These are phyloP conservation scores for Megalopta genalis DNA, from an alignment of 1,140 invertebrate species.

Conservation along the genomic window DNA sequence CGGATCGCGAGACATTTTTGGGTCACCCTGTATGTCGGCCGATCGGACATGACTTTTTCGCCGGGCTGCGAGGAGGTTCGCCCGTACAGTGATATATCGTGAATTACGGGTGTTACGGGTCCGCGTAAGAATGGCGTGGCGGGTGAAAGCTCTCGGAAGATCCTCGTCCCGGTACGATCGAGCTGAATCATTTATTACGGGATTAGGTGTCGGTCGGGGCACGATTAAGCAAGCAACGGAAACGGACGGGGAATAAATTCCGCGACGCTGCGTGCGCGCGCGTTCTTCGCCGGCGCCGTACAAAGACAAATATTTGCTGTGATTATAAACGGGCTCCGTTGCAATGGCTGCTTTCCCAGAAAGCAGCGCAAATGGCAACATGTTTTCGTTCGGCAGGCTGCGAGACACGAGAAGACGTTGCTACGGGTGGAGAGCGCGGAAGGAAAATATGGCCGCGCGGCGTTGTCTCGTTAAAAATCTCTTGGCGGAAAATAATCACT, in stretches of 20 bases:
- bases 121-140: background rate
- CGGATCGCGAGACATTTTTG: too few relatives aligned
- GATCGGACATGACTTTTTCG: background rate
- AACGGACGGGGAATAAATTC: conserved; percentile 11
- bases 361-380: conserved; percentile 3
- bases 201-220: background rate
- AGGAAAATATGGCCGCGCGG: background rate
- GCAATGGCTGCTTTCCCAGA: background rate
- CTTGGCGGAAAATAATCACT: conserved; percentile 25
- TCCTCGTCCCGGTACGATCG: background rate
- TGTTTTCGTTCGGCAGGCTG: background rate
- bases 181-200: background rate
- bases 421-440: background rate
- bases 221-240: conserved; percentile 10
- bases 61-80: too few relatives aligned
- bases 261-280: background rate
- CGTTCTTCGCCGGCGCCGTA: too few relatives aligned
- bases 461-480: conserved; percentile 32
- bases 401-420: conserved; percentile 5
- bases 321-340: conserved; percentile 12
- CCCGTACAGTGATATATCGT: background rate
- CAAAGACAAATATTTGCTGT: conserved; percentile 10
- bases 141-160: background rate
- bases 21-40: too few relatives aligned
- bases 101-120: background rate